Conservation (phyloP, 2,113 vertebrate species). For the Lonchura striata region DNA sequence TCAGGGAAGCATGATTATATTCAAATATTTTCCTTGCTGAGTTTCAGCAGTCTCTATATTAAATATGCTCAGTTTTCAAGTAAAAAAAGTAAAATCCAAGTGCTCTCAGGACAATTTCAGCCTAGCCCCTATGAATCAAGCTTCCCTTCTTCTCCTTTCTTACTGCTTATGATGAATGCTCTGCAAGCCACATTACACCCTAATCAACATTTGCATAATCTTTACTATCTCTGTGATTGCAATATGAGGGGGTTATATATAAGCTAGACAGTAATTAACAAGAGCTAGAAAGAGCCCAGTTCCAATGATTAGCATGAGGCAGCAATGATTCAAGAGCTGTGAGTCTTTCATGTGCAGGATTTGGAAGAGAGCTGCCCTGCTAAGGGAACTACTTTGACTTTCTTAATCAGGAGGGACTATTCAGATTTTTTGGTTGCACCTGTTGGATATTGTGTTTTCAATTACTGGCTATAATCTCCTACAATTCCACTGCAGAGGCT, state of each 20-base stretch:
- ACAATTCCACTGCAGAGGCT: neutral
- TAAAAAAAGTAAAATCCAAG: neutral
- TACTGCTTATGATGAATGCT: neutral
- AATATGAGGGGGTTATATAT: slow-evolving; percentile 25
- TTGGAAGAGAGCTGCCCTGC: neutral
- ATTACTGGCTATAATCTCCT: neutral
- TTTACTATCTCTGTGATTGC: slow-evolving; percentile 48
- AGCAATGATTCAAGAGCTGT: neutral
- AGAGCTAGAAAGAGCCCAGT: slow-evolving; percentile 10
- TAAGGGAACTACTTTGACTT: neutral
- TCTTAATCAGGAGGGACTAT: neutral
- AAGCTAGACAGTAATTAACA: slow-evolving; percentile 52
- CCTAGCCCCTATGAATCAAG: neutral
- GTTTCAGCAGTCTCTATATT: neutral
- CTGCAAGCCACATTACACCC: neutral
- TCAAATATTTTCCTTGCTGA: neutral
- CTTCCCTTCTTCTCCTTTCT: neutral
- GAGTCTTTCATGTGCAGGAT: neutral
- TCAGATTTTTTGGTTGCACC: neutral
- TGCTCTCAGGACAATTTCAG: neutral
- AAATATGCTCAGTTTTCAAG: neutral
- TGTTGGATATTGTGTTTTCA: neutral
- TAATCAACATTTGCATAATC: slow-evolving; percentile 52
- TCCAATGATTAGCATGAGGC: slow-evolving; percentile 2
- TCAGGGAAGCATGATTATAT: neutral